phyloP scores from a whole-genome alignment of 2,113 vertebrate genomes.

The Rhynchomys soricoides region DNA sequence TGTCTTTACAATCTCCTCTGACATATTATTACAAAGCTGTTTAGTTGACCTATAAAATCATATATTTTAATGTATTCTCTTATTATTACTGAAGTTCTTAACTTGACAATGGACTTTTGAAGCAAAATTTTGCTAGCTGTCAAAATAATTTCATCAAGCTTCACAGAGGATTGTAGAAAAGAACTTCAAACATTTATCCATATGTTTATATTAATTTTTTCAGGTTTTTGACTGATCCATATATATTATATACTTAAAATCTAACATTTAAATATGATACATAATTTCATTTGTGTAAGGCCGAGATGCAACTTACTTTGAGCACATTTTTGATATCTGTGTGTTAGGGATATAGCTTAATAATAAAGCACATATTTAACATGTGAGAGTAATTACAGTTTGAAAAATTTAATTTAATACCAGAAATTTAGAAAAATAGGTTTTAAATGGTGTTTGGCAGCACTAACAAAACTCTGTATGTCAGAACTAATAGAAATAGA shows the following conservation, averaged over 20 bases:
- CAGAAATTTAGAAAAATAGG: neutral
- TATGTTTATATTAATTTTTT: neutral
- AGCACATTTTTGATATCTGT: neutral
- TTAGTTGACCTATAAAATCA: neutral
- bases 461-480: neutral
- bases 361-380: neutral
- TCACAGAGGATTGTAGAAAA: neutral
- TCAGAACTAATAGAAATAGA: conserved; percentile 11
- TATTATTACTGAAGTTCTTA: neutral
- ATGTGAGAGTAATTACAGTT: neutral
- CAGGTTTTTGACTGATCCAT: neutral
- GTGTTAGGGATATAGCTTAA: neutral
- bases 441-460: neutral
- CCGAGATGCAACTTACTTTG: conserved; percentile 25
- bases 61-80: neutral
- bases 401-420: conserved; percentile 39
- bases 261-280: conserved; percentile 18
- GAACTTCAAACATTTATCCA: accelerated
- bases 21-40: neutral
- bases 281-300: neutral
- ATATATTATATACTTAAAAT: neutral
- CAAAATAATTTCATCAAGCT: too few species aligned
- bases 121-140: neutral
- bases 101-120: neutral
- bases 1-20: neutral